These are phyloP conservation scores for Epinephelus awoara DNA, from an alignment of 2,797 vertebrate species.

Conservation along the genomic window DNA sequence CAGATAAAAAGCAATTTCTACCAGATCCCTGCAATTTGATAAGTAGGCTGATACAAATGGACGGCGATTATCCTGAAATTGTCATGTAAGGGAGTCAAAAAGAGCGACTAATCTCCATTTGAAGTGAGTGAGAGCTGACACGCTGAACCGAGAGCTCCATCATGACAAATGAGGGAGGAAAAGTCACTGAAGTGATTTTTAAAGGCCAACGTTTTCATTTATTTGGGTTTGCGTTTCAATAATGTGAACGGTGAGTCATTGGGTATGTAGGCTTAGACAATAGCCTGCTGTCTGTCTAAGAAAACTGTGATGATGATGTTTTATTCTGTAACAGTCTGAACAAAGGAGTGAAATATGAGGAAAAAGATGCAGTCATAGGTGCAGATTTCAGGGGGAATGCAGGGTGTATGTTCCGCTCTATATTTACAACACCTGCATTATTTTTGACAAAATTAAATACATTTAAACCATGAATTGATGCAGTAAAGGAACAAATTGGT, in stretches of 20 bases:
- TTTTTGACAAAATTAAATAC: no score
- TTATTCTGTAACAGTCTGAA: not conserved
- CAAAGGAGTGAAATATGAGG: not conserved
- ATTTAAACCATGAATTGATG: no score
- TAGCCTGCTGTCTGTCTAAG: not conserved
- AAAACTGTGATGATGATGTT: fast-evolving
- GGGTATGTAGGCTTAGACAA: not conserved
- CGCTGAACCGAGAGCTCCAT: not conserved
- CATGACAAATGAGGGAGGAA: slow-evolving; percentile 10
- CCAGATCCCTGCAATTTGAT: slow-evolving; percentile 15
- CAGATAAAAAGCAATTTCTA: slow-evolving; percentile 14
- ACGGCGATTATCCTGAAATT: slow-evolving; percentile 32
- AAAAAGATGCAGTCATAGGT: no score
- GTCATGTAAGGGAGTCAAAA: slow-evolving; percentile 20
- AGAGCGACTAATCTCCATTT: slow-evolving; percentile 10
- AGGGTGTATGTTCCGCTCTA: no score
- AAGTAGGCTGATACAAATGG: slow-evolving; percentile 13
- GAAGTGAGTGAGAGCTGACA: not conserved
- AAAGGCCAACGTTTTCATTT: not conserved
- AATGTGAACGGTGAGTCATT: not conserved
- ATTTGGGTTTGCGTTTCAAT: not conserved
- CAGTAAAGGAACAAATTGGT: no score
- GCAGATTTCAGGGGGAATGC: no score
- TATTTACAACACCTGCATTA: no score
- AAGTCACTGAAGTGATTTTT: not conserved